Base-by-base conservation (phyloP, 2,888 invertebrate genomes). In the Ennomos fuscantarius region DNA sequence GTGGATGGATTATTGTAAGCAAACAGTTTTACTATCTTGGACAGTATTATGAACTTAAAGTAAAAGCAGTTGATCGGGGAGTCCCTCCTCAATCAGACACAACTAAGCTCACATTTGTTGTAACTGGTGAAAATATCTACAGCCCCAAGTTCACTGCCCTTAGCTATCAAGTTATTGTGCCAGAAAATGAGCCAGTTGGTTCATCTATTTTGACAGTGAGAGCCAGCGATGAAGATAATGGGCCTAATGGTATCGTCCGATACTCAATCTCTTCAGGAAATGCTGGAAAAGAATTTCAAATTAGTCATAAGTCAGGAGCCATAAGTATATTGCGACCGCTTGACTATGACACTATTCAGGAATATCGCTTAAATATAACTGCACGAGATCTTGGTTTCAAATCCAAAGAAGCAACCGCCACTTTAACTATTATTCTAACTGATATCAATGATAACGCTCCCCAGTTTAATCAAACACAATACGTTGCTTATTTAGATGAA, bases 361-460 rank as follows among this genome's bases (percentile, higher is more conserved):
- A 96, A 78, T 98, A 98, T 82, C 94, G 95, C 49, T 84, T 99
- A 2, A 97, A 97, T 78, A 96, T 99, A 55, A 96, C 97, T 0
- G 98, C 97, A 0, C 94, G 93, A 62, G 99, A 99, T 88, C 89
- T 97, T 47, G 98, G 96, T 2, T 97, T 97, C 77, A 95, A 96
- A 67, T 93, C 96, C 0, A 94, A 94, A 69, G 94, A 94, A 74
- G 94, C 97, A 0, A 95, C 95, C 6, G 97, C 97, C 0, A 95
- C 96, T 70, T 89, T 98, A 8, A 97, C 96, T 0, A 95, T 99
- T 0, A 96, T 96, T 50, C 93, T 99, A 1, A 97, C 97, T 0
- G 99, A 99, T 79, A 96, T 98, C 36, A 99, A 98, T 77, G 98
- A 99, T 76, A 98, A 99, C 82, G 95, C 97, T 9, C 99, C 99